phyloP scores from a whole-genome alignment of 2,113 vertebrate genomes.

The Manacus vitellinus region DNA sequence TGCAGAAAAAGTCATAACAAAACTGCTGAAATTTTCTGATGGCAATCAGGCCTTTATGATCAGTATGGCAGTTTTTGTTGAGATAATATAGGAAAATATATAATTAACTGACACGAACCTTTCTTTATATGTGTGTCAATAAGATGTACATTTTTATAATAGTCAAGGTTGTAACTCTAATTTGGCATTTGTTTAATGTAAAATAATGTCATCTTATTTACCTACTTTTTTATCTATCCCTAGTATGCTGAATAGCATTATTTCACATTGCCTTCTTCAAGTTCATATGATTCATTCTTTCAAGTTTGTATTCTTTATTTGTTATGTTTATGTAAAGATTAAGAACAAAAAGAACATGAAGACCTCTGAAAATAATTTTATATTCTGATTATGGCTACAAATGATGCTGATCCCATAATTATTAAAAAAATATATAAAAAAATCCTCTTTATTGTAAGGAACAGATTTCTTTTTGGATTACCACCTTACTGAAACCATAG shows the following conservation, averaged over 20 bases:
- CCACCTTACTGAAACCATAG: neutral
- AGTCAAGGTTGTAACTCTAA: neutral
- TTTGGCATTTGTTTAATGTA: neutral
- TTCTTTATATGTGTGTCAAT: neutral
- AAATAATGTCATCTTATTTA: neutral
- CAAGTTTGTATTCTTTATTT: neutral
- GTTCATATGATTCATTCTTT: neutral
- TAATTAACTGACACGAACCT: neutral
- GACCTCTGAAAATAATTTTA: neutral
- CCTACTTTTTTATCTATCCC: neutral
- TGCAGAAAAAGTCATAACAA: neutral
- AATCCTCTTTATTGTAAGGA: neutral
- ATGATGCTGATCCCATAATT: neutral
- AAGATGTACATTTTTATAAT: neutral
- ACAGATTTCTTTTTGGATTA: neutral
- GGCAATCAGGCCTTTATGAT: neutral
- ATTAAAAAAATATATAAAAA: neutral
- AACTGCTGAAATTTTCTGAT: neutral
- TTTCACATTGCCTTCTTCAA: neutral
- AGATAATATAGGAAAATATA: neutral
- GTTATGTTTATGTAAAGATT: neutral
- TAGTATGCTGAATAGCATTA: neutral
- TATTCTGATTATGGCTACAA: neutral
- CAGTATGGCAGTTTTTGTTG: neutral
- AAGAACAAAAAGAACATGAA: neutral